phyloP scores from a whole-genome alignment of 2,888 invertebrate species.

The Chloroclysta siterata region DNA sequence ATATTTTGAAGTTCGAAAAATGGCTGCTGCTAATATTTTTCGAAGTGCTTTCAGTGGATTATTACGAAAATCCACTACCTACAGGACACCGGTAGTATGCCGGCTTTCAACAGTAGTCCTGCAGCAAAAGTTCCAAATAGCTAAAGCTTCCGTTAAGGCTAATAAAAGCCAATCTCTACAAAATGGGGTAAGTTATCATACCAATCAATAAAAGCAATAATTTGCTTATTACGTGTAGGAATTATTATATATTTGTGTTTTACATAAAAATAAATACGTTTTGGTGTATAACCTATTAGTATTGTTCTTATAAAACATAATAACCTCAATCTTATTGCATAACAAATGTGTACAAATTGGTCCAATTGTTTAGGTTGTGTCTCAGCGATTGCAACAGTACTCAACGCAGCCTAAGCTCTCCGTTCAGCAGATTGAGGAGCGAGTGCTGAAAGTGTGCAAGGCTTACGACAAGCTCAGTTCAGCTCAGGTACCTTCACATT shows the following conservation, averaged over 20 bases:
- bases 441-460: slow-evolving; percentile 94
- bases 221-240: slow-evolving; percentile 14
- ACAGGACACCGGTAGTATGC: slow-evolving; percentile 72
- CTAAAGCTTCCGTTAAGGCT: slow-evolving; percentile 59
- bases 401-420: slow-evolving; percentile 80
- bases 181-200: slow-evolving; percentile 68
- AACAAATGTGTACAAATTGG: slow-evolving; percentile 74
- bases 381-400: slow-evolving; percentile 62
- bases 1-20: slow-evolving; percentile 65
- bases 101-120: slow-evolving; percentile 73
- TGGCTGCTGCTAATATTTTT: slow-evolving; percentile 79
- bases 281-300: not conserved
- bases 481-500: slow-evolving; percentile 89
- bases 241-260: not conserved
- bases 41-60: slow-evolving; percentile 78
- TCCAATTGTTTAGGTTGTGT: slow-evolving; percentile 76
- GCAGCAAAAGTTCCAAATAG: slow-evolving; percentile 69
- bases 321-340: slow-evolving; percentile 83
- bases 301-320: slow-evolving; percentile 43
- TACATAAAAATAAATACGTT: not conserved
- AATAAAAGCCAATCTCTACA: slow-evolving; percentile 57
- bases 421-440: slow-evolving; percentile 88
- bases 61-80: slow-evolving; percentile 72
- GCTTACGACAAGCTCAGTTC: slow-evolving; percentile 95
- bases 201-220: slow-evolving; percentile 53